Base-by-base conservation (phyloP, 2,888 invertebrate genomes). In the Theretra japonica region DNA sequence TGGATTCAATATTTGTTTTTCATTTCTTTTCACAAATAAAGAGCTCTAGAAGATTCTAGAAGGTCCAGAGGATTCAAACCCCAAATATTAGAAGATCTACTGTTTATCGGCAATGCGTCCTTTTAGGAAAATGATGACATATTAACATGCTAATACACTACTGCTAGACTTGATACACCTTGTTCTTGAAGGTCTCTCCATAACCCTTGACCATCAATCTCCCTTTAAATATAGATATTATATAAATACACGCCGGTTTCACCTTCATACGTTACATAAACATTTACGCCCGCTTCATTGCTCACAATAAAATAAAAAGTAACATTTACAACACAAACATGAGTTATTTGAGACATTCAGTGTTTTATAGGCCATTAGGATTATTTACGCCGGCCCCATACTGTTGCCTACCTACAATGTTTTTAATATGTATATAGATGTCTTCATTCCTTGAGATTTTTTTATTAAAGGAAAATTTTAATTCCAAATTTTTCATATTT, bases 321-420 rank as follows among this genome's bases (percentile, higher is more conserved):
- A 65, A 65, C 65, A 65, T 65, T 65, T 65, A 65, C 65, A 65
- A 23, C 65, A 41, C 65, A 65, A 65, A 65, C 65, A 65, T 65
- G 65, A 65, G 65, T 65, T 65, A 65, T 58, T 41, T 41, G 58
- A 70, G 70, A 58, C 70, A 70, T 57, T 58, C 33, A 28, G 75
- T 73, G 73, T 73, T 23, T 59, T 72, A 73, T 75, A 71, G 70
- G 53, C 73, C 60, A 75, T 76, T 76, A 69, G 70, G 74, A 75
- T 76, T 75, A 77, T 77, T 75, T 74, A 77, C 58, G 70, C 21
- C 56, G 56, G 58, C 58, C 70, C 41, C 70, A 70, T 70, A 41
- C 70, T n/a, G 70, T 23, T 69, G 8, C 21, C 70, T 70, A 58
- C 58, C 41, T 70, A 58, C 70, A 21, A 5, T 41, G 65, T 48